Base-by-base conservation (phyloP, 1,140 invertebrate genomes). In the Babylonia areolata region DNA sequence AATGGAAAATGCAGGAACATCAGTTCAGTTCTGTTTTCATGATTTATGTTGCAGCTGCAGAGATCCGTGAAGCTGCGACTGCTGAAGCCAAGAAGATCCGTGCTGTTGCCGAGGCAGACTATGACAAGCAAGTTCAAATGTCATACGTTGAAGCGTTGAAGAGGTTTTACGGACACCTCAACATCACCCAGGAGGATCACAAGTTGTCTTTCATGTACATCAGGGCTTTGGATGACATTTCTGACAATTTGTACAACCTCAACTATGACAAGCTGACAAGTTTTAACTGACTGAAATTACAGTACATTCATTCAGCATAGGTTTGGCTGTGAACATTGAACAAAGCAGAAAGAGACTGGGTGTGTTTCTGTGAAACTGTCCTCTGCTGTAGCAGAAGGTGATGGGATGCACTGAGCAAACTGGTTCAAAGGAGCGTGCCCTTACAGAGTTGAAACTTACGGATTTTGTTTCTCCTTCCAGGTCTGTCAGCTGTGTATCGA, bases 121-220 rank as follows among this genome's bases (percentile, higher is more conserved):
- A 78, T 31, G 89, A 89, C 40, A 86, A 78, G 39, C 33, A 85
- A 40, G 80, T 85, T 17, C 86, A 87, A 37, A 81, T 15, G 12
- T 81, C 85, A 0, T 87, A 89, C 33, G 40, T 46, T 15, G 46
- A 58, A 23, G 88, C 85, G n/a, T 31, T 90, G 12, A 87, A 89
- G 35, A 33, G 42, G 2, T 15, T 89, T 28, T 90, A 84, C 58
- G 35, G 75, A 23, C 75, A 2, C n/a, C 86, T 90, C 17, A 89
- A 89, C 80, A 69, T 89, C 33, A 89, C 88, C 17, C 46, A 86
- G 40, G 82, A 87, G 46, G 85, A 87, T 40, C 83, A 88, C 37
- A 89, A 89, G 39, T 23, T 88, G 69, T 87, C 84, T 28, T 51
- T 89, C 0, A 84, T 89, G 85, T 82, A 89, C 79, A 82, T 89